phyloP scores from a whole-genome alignment of 2,797 vertebrate species.

The Scolopax bukidnonensis region DNA sequence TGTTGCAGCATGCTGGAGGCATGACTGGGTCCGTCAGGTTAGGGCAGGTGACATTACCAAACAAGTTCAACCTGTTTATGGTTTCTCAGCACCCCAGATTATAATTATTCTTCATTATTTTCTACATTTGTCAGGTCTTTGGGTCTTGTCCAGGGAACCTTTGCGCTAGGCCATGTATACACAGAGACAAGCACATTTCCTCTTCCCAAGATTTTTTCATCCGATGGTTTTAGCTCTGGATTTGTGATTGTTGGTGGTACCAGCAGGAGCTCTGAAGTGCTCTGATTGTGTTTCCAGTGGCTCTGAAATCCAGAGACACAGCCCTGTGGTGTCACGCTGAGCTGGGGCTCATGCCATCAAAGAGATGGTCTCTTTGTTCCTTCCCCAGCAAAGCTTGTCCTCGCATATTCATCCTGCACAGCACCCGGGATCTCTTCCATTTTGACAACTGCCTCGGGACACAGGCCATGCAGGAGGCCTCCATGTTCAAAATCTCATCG shows the following conservation, averaged over 20 bases:
- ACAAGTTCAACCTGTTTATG: constrained; percentile 45
- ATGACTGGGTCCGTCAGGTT: not conserved
- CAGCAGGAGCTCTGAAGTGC: not conserved
- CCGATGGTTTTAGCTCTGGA: not conserved
- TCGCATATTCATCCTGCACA: not conserved
- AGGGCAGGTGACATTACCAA: constrained; percentile 19
- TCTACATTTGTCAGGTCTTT: constrained; percentile 41
- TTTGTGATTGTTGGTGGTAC: constrained; percentile 13
- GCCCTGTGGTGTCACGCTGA: not conserved
- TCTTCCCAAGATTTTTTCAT: not conserved
- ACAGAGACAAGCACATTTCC: not conserved
- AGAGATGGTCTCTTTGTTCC: not conserved
- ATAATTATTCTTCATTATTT: constrained; percentile 51
- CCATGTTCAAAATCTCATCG: not conserved
- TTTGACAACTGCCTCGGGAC: not conserved
- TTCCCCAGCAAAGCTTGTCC: not conserved
- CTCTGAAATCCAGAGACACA: constrained; percentile 8
- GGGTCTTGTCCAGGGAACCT: constrained; percentile 35
- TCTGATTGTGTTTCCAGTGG: not conserved
- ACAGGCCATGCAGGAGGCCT: not conserved
- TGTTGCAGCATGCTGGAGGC: not conserved
- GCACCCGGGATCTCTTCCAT: not conserved
- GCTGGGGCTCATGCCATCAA: not conserved
- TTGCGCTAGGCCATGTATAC: not conserved
- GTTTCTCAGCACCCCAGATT: constrained; percentile 33